Conservation (phyloP, 2,888 invertebrate genomes). For the Eudasyphora cyanicolor region DNA sequence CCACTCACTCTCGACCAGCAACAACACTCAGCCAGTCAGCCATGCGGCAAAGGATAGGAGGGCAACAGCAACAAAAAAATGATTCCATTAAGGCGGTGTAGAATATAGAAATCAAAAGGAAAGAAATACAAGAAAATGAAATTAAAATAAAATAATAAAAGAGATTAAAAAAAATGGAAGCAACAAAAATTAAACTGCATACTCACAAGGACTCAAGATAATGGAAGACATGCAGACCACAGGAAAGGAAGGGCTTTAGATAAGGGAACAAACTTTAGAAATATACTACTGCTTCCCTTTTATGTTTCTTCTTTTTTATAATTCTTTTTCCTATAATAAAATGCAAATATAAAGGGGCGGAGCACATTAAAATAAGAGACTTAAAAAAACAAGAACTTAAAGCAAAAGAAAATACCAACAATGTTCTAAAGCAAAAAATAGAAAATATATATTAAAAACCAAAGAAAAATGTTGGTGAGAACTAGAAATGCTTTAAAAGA, state of each 20-base stretch:
- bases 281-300: slow-evolving; percentile 28
- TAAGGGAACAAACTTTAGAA: slow-evolving; percentile 45
- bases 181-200: slow-evolving; percentile 24
- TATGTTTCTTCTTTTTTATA: slow-evolving; percentile 49
- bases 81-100: slow-evolving; percentile 55
- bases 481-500: slow-evolving; percentile 52
- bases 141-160: slow-evolving; percentile 74
- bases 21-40: slow-evolving; percentile 55
- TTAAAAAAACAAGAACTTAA: background rate
- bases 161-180: slow-evolving; percentile 61
- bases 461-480: slow-evolving; percentile 35
- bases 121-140: slow-evolving; percentile 54
- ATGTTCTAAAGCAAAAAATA: background rate
- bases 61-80: slow-evolving; percentile 62
- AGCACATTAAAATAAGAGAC: slow-evolving; percentile 74
- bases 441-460: slow-evolving; percentile 38
- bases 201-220: slow-evolving; percentile 1
- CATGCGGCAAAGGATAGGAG: slow-evolving; percentile 54
- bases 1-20: slow-evolving; percentile 65
- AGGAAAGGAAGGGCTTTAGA: slow-evolving; percentile 44
- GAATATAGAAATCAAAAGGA: slow-evolving; percentile 49
- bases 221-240: slow-evolving; percentile 47
- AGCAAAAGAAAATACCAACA: background rate
- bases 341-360: slow-evolving; percentile 72
- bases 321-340: slow-evolving; percentile 22